phyloP scores from a whole-genome alignment of 2,888 invertebrate species.

The Lithosia quadra region DNA sequence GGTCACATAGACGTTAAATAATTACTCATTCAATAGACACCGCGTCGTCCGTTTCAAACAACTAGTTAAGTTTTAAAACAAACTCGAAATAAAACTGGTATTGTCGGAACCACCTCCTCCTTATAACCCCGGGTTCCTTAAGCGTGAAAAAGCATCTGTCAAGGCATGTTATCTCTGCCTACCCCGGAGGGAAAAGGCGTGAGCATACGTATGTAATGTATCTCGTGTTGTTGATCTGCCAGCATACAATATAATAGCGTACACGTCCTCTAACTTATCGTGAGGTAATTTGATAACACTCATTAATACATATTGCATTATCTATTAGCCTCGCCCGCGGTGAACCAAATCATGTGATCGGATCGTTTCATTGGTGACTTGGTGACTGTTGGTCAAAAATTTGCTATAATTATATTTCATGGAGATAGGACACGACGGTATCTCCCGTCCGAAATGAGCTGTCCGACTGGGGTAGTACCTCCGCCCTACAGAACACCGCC shows the following conservation, averaged over 20 bases:
- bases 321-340: conserved; percentile 3
- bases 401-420: too few relatives aligned
- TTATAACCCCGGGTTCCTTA: too few relatives aligned
- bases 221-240: too few relatives aligned
- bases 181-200: too few relatives aligned
- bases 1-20: conserved; percentile 8
- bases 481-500: too few relatives aligned
- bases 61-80: neutral
- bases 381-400: neutral
- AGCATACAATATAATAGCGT: neutral
- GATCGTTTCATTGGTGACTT: neutral
- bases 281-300: conserved; percentile 5
- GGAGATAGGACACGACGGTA: too few relatives aligned
- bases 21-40: conserved; percentile 6
- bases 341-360: conserved; percentile 6
- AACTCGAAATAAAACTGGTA: neutral
- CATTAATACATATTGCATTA: neutral
- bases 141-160: too few relatives aligned
- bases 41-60: conserved; percentile 3
- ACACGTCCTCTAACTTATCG: conserved; percentile 6
- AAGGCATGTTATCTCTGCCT: too few relatives aligned
- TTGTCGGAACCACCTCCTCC: too few relatives aligned
- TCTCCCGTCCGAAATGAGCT: too few relatives aligned
- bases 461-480: too few relatives aligned
- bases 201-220: too few relatives aligned